Percentiles rank a stretch among this genome's conserved stretches.
These are phyloP conservation scores for Prionailurus viverrinus DNA, from an alignment of 2,113 vertebrate genomes.

Conservation along the genomic window DNA sequence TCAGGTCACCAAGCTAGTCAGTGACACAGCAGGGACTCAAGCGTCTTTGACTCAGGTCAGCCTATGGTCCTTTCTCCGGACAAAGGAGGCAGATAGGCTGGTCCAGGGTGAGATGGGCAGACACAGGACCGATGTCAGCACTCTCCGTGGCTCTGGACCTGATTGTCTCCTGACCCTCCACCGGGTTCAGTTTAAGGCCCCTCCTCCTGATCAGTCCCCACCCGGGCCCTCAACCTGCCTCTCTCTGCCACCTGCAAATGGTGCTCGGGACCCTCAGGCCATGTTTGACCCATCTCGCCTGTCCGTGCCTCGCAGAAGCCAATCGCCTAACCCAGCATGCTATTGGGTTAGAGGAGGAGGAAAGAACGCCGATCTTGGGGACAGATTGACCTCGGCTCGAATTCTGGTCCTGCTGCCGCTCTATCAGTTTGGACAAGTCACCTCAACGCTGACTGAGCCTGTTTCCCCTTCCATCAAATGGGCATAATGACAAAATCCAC, in stretches of 20 bases:
- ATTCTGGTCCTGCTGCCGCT: neutral
- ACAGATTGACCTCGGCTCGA: neutral
- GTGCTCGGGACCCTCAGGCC: neutral
- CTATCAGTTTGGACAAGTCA: neutral
- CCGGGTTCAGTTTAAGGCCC: neutral
- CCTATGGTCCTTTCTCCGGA: neutral
- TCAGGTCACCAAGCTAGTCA: neutral
- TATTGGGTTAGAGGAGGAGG: neutral
- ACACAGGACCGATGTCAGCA: neutral
- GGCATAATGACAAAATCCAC: too few relatives aligned
- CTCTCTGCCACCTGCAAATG: neutral
- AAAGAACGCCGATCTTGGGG: neutral
- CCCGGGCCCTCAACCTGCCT: neutral
- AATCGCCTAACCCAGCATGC: neutral
- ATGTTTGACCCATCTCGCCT: neutral
- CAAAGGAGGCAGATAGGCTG: neutral
- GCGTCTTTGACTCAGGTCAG: neutral
- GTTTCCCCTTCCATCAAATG: neutral
- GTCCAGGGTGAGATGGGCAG: neutral
- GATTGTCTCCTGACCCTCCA: neutral
- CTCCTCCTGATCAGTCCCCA: neutral
- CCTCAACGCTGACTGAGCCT: neutral
- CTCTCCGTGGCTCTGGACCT: neutral
- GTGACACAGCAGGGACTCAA: neutral
- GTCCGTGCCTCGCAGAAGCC: neutral